Evolutionary conservation across 2,797 vertebrate genomes (phyloP), one percentile per base, ranked within the genome.

Genomic region (Megalops cyprinoides): DNA sequence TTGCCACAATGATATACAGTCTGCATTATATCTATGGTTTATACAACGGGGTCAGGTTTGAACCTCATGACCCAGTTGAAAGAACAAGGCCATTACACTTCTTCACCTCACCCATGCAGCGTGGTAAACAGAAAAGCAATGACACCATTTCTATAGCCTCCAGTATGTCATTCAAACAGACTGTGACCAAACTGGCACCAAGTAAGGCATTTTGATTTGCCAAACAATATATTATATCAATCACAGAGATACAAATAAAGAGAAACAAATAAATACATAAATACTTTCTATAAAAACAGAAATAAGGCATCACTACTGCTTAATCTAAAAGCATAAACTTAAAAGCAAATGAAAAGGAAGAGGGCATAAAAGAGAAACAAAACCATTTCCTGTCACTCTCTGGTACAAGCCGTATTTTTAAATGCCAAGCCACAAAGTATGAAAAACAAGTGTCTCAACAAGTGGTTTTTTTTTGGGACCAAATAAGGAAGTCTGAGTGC

Each of bases 401-500:
- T 5, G 39, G 15, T 12, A 14, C 28, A 7, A 42, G 12, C 51
- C 6, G 65, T 53, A 44, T 75, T 44, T 75, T 34, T 65, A 53
- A 79, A 79, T 62, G 55, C 28, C 53, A 49, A 10, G 56, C 20
- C 67, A 42, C 55, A 69, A 42, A 62, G 73, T 82, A 85, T 78
- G 81, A 74, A 83, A 84, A 85, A 67, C 56, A 56, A 74, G 76
- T 37, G 62, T 37, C 62, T 65, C 62, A 18, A 39, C 25, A 75
- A 25, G 28, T 84, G 46, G 82, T 65, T 80, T 48, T 73, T 80
- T 20, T 80, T 44, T 42, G 34, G n/a, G n/a, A n/a, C n/a, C n/a
- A n/a, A 82, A 69, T 79, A 78, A 86, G 85, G 76, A 88, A 82
- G 10, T 14, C 51, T 60, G 80, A 39, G 14, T 10, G 18, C 56